These are phyloP conservation scores for Scaeva pyrastri DNA, from an alignment of 2,888 invertebrate genomes.

Conservation along the genomic window DNA sequence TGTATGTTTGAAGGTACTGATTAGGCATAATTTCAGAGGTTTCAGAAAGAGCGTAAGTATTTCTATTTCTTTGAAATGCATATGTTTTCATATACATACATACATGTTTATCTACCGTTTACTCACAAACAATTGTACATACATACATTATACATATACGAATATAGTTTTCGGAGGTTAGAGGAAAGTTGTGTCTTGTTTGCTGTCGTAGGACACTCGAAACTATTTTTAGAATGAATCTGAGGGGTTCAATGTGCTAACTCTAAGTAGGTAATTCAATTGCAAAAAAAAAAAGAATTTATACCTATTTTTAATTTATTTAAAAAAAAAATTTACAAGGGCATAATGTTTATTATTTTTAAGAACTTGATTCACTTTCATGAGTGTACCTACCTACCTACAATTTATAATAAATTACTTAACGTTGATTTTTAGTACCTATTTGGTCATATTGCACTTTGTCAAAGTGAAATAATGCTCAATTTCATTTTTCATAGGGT, in stretches of 20 bases:
- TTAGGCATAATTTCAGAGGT: conserved; percentile 15
- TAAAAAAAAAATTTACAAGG: no score
- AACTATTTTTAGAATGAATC: conserved; percentile 56
- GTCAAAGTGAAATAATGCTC: no score
- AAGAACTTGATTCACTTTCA: no score
- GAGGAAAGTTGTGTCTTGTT: conserved; percentile 2
- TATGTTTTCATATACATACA: neutral
- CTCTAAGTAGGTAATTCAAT: conserved; percentile 46
- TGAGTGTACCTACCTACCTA: no score
- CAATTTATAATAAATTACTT: no score
- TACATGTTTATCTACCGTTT: neutral
- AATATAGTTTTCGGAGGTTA: neutral
- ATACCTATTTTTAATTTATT: no score
- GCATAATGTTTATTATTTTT: no score
- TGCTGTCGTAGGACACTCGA: conserved; percentile 64
- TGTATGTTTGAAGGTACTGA: conserved; percentile 21
- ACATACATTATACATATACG: no score
- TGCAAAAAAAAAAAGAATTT: neutral
- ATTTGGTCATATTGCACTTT: no score
- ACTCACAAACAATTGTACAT: no score
- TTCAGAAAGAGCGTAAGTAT: conserved; percentile 10
- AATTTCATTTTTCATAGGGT: no score
- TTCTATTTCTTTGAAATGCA: neutral
- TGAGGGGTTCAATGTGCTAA: conserved; percentile 60
- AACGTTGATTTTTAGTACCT: no score